phyloP scores from a whole-genome alignment of 2,797 vertebrate species.

The Trichosurus vulpecula region DNA sequence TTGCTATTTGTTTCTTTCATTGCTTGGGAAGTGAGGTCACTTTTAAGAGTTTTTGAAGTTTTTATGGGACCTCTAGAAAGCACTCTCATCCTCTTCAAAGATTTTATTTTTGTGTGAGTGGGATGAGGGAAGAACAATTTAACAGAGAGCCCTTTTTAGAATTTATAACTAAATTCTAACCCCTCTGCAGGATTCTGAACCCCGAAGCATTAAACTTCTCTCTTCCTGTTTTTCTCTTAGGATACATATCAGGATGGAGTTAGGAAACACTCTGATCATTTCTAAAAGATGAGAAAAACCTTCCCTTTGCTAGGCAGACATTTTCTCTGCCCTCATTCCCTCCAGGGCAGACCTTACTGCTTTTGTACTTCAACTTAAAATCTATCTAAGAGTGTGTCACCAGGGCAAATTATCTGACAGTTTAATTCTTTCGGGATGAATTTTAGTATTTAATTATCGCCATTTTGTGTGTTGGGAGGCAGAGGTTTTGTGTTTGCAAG shows the following conservation, averaged over 20 bases:
- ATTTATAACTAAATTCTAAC: not conserved
- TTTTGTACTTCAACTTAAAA: not conserved
- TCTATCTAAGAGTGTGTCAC: not conserved
- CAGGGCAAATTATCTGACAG: not conserved
- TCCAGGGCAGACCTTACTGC: not conserved
- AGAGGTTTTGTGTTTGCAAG: not conserved
- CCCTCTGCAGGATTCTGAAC: not conserved
- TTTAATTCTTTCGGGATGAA: not conserved
- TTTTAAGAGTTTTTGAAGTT: not conserved
- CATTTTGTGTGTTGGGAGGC: not conserved
- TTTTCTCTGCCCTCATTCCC: not conserved
- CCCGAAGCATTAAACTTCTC: not conserved
- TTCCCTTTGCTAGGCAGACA: not conserved
- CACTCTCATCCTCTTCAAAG: not conserved
- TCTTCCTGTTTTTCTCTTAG: not conserved
- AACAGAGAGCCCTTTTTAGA: not conserved
- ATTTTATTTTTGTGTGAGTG: not conserved
- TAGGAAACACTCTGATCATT: not conserved
- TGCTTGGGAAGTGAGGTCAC: not conserved
- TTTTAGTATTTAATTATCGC: not conserved
- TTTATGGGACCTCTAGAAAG: constrained; percentile 2
- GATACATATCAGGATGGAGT: not conserved
- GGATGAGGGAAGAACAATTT: not conserved
- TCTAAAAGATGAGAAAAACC: not conserved
- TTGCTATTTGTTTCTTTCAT: not conserved